Conservation (phyloP, 1,140 invertebrate genomes). For the Cardiocondyla obscurior region DNA sequence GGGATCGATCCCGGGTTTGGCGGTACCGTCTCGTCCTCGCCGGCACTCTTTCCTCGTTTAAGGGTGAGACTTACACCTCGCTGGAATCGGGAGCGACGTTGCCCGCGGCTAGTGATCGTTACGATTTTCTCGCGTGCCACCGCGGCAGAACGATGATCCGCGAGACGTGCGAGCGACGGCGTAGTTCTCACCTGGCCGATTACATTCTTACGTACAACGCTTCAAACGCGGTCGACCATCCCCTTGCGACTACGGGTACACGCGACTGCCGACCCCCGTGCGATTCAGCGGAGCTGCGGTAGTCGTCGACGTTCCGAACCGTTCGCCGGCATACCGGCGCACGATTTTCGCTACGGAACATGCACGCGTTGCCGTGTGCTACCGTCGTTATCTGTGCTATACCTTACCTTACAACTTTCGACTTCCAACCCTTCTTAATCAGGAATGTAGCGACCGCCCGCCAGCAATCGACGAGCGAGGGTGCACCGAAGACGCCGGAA, state of each 20-base stretch:
- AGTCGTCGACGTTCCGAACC: conserved; percentile 62
- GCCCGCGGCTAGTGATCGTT: conserved; percentile 34
- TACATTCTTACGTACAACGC: conserved; percentile 60
- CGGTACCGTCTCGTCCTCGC: neutral
- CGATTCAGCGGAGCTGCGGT: conserved; percentile 49
- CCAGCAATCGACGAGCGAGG: conserved; percentile 14
- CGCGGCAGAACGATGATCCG: neutral
- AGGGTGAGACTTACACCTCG: neutral
- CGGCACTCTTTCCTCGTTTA: neutral
- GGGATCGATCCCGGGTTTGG: neutral
- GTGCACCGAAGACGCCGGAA: neutral
- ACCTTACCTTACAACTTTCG: conserved; percentile 59
- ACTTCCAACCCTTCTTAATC: conserved; percentile 45
- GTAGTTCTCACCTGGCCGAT: conserved; percentile 48
- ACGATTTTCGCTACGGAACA: conserved; percentile 41
- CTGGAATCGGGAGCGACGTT: conserved; percentile 1
- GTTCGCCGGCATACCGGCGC: conserved; percentile 59
- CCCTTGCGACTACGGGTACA: conserved; percentile 73
- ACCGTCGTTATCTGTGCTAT: conserved; percentile 49
- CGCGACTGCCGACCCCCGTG: conserved; percentile 74
- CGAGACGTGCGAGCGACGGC: neutral
- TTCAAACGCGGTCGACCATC: neutral
- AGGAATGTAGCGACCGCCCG: conserved; percentile 47
- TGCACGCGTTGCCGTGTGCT: conserved; percentile 16
- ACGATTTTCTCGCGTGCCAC: conserved; percentile 55